phyloP scores from a whole-genome alignment of 30 jellyfish, hydroid and myxozoan genomes.

The Aurelia aurita region DNA sequence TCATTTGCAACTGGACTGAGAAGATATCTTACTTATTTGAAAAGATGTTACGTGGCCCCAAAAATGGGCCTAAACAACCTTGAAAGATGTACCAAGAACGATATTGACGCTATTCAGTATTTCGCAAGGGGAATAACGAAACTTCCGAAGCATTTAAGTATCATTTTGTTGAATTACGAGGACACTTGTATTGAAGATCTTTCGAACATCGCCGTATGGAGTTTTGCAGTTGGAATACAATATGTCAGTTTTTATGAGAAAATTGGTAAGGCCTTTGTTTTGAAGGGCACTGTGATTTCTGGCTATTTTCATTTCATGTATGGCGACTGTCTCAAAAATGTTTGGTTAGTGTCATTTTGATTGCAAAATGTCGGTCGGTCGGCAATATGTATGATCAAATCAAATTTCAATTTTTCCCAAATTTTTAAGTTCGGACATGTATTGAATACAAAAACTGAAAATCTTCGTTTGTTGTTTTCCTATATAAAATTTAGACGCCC shows the following conservation, averaged over 20 bases:
- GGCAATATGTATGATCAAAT: too few relatives aligned
- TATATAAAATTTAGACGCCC: too few relatives aligned
- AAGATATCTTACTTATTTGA: not conserved
- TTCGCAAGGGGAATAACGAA: constrained; percentile 7
- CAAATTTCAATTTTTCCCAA: too few relatives aligned
- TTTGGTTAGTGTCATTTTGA: too few relatives aligned
- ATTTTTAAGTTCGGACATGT: too few relatives aligned
- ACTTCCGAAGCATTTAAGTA: constrained; percentile 17
- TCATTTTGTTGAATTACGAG: constrained; percentile 9
- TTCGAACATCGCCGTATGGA: constrained; percentile 30
- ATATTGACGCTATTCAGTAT: not conserved
- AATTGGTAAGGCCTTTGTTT: constrained; percentile 14
- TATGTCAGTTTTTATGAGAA: constrained; percentile 30
- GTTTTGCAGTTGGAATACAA: constrained; percentile 21
- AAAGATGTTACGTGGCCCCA: not conserved
- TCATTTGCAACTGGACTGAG: not conserved
- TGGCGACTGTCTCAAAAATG: too few relatives aligned
- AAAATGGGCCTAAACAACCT: not conserved
- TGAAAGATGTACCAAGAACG: not conserved
- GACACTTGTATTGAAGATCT: constrained; percentile 15
- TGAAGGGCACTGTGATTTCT: too few relatives aligned
- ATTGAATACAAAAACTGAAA: too few relatives aligned
- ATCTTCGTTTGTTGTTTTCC: too few relatives aligned
- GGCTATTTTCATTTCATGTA: too few relatives aligned
- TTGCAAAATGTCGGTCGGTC: too few relatives aligned